These are phyloP conservation scores for Cyclina sinensis DNA, from an alignment of 1,140 invertebrate genomes.

Conservation along the genomic window DNA sequence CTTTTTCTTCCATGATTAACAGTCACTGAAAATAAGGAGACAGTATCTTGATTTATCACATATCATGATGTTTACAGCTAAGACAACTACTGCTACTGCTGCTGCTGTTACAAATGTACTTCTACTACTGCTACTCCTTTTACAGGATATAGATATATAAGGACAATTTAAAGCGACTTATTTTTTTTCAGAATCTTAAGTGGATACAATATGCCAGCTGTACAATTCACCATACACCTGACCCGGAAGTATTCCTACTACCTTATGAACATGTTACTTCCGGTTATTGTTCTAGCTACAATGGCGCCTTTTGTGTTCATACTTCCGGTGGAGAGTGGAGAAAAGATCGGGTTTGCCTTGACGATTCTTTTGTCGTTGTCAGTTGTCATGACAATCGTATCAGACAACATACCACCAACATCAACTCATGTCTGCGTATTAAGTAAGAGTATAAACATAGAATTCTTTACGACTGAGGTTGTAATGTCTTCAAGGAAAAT, in stretches of 20 bases:
- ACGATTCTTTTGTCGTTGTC: constrained; percentile 60
- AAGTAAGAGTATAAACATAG: constrained; percentile 41
- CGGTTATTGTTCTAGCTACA: constrained; percentile 45
- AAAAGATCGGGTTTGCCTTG: constrained; percentile 60
- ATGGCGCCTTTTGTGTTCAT: constrained; percentile 58
- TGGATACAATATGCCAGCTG: constrained; percentile 18
- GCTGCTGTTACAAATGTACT: no score
- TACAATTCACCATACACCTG: constrained; percentile 15
- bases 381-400: constrained; percentile 44
- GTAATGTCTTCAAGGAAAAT: no score
- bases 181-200: constrained; percentile 20
- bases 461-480: neutral
- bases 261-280: constrained; percentile 57
- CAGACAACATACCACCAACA: constrained; percentile 45
- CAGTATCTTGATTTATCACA: no score
- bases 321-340: constrained; percentile 51
- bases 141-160: no score
- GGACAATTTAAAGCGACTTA: no score
- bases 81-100: no score
- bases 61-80: no score
- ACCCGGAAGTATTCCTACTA: constrained; percentile 23
- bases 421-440: constrained; percentile 31
- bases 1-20: no score
- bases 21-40: no score
- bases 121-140: no score